phyloP scores from a whole-genome alignment of 2,113 vertebrate genomes.

The Pterocles orientalis region DNA sequence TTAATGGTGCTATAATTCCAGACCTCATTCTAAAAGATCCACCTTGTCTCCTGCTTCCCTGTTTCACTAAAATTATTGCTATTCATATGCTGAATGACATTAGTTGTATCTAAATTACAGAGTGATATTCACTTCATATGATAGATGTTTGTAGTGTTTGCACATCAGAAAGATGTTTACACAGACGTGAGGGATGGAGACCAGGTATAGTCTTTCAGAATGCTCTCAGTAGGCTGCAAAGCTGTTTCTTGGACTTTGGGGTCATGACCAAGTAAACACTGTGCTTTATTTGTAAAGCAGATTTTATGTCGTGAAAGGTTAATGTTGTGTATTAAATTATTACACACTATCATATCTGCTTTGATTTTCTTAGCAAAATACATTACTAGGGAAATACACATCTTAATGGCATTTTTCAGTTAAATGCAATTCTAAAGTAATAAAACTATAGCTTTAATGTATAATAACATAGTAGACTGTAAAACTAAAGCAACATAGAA shows the following conservation, averaged over 20 bases:
- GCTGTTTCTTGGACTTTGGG: not conserved
- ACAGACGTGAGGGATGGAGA: not conserved
- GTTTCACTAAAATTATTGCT: not conserved
- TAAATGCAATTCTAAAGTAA: not conserved
- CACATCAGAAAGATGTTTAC: not conserved
- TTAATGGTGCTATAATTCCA: not conserved
- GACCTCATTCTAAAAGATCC: not conserved
- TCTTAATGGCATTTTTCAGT: not conserved
- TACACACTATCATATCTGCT: not conserved
- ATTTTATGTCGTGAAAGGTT: not conserved
- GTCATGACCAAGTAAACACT: not conserved
- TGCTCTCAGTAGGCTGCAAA: not conserved
- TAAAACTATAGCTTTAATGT: not conserved
- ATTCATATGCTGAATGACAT: not conserved
- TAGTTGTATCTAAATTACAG: not conserved
- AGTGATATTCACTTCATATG: not conserved
- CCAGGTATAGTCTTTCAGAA: not conserved
- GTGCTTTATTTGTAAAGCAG: not conserved
- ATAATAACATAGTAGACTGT: not conserved
- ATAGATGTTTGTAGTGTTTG: not conserved
- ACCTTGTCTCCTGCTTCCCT: not conserved
- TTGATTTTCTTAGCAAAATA: not conserved
- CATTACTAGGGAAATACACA: not conserved
- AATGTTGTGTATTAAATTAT: not conserved
- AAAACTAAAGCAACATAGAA: not conserved